These are phyloP conservation scores for Amphilophus citrinellus DNA, from an alignment of 2,113 vertebrate genomes.

Conservation along the genomic window DNA sequence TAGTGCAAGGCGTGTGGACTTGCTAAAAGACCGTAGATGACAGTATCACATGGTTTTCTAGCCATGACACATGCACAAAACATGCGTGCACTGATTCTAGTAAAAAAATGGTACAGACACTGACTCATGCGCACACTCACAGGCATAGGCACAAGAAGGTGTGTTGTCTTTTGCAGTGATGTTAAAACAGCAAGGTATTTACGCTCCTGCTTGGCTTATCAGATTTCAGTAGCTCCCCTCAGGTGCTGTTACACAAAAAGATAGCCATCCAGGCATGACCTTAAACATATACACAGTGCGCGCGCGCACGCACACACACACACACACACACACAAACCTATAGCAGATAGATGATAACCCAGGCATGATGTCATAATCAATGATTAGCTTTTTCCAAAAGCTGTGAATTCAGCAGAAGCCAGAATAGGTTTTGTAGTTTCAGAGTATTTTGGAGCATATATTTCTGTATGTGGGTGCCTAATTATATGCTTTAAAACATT, in stretches of 20 bases:
- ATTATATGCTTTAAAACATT: not conserved
- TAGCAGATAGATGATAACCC: slow-evolving; percentile 36
- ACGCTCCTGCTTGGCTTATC: slow-evolving; percentile 76
- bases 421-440: not conserved
- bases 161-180: slow-evolving; percentile 63
- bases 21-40: slow-evolving; percentile 22
- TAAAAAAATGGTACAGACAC: slow-evolving; percentile 9
- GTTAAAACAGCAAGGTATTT: slow-evolving; percentile 79
- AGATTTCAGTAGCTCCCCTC: slow-evolving; percentile 76
- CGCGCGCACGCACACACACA: slow-evolving; percentile 12
- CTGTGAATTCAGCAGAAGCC: slow-evolving; percentile 2
- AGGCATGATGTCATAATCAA: slow-evolving; percentile 43
- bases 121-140: not conserved
- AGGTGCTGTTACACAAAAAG: slow-evolving; percentile 77
- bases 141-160: slow-evolving; percentile 37
- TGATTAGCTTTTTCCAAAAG: slow-evolving; percentile 40
- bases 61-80: not conserved
- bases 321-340: not conserved
- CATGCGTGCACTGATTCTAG: not conserved
- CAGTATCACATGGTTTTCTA: not conserved
- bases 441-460: not conserved
- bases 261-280: slow-evolving; percentile 81
- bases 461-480: not conserved
- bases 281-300: slow-evolving; percentile 62
- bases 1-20: not conserved